These are phyloP conservation scores for Eriosoma lanigerum DNA, from an alignment of 1,140 invertebrate genomes.

Conservation along the genomic window DNA sequence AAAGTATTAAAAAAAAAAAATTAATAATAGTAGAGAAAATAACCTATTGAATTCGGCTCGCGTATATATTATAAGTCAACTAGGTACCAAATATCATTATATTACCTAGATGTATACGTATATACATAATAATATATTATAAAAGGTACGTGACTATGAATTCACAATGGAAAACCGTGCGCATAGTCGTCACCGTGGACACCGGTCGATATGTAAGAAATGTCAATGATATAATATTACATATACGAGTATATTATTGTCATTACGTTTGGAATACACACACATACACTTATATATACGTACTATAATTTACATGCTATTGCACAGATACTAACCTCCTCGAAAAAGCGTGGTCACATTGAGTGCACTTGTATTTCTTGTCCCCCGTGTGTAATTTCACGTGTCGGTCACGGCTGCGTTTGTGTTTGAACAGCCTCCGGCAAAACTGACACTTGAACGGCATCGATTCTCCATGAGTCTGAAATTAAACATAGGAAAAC, in stretches of 20 bases:
- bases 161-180: conserved; percentile 28
- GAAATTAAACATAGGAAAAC: conserved; percentile 56
- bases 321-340: conserved; percentile 70
- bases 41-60: conserved; percentile 47
- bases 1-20: conserved; percentile 10
- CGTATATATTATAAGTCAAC: conserved; percentile 18
- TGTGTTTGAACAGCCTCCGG: conserved; percentile 90
- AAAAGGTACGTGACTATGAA: conserved; percentile 44
- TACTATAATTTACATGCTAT: not conserved
- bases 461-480: conserved; percentile 87
- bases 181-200: not conserved
- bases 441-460: conserved; percentile 88
- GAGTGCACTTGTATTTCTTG: conserved; percentile 86
- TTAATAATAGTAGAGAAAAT: conserved; percentile 17
- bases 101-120: conserved; percentile 38
- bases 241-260: conserved; percentile 4
- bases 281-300: not conserved
- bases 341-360: conserved; percentile 90
- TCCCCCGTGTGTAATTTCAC: conserved; percentile 94
- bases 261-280: conserved; percentile 2
- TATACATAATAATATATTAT: too few relatives aligned
- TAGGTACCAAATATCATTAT: conserved; percentile 33
- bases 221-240: not conserved
- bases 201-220: not conserved
- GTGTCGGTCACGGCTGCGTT: conserved; percentile 89